These are phyloP conservation scores for Nephila pilipes DNA, from an alignment of 1,140 invertebrate genomes.

Conservation along the genomic window DNA sequence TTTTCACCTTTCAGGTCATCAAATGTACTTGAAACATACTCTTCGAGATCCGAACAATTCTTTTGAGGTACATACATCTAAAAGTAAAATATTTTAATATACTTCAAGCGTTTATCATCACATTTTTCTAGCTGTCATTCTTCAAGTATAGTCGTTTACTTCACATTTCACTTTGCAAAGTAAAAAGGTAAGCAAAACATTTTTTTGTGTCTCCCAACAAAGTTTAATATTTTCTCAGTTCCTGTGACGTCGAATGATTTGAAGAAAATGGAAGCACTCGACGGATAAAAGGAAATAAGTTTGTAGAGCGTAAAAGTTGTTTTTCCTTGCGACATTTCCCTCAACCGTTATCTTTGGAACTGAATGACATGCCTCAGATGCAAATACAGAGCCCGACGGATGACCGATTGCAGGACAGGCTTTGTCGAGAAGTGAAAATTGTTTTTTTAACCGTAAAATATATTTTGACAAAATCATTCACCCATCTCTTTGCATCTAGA, in stretches of 20 bases:
- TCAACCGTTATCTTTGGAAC: too few species aligned
- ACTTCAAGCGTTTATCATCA: background rate
- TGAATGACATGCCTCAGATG: conserved; percentile 32
- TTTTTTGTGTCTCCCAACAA: background rate
- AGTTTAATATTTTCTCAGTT: conserved; percentile 41
- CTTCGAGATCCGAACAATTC: background rate
- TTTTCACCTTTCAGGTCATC: too few species aligned
- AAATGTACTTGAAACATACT: background rate
- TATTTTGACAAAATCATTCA: conserved; percentile 54
- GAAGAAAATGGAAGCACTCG: conserved; percentile 8
- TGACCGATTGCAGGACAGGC: conserved; percentile 6
- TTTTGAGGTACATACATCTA: background rate
- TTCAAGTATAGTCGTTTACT: background rate
- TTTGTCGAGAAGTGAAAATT: conserved; percentile 24
- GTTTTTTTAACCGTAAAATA: conserved; percentile 60
- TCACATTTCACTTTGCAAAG: background rate
- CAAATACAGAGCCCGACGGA: conserved; percentile 25
- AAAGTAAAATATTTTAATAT: background rate
- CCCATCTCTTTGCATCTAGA: background rate
- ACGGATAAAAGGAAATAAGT: conserved; percentile 51
- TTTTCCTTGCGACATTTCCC: background rate
- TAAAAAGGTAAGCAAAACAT: background rate
- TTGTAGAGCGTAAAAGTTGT: conserved; percentile 31
- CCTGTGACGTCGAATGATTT: background rate
- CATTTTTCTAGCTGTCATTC: background rate